Evolutionary conservation across 2,113 vertebrate genomes (phyloP).

Genomic region (Phasianus colchicus): DNA sequence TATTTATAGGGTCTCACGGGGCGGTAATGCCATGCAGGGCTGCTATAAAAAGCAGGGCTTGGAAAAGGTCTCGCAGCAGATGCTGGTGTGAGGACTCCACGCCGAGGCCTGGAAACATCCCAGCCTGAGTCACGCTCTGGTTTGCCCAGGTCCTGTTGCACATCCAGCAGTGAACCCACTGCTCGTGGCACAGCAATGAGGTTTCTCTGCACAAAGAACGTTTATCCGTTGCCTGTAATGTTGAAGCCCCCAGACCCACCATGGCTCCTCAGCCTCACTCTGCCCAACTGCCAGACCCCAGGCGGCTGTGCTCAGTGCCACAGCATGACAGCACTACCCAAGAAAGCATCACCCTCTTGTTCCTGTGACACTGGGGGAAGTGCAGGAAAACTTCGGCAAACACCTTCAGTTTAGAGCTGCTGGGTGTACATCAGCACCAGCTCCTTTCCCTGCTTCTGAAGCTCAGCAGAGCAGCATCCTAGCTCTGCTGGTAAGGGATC

Average conservation of each 20-base stretch:
- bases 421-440: fast-evolving
- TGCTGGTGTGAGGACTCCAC: neutral
- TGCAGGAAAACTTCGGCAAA: neutral
- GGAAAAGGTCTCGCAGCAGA: conserved; percentile 26
- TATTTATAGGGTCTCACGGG: conserved; percentile 40
- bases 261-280: neutral
- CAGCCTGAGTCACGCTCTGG: neutral
- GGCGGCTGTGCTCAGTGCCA: too few relatives aligned
- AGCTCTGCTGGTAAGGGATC: fast-evolving
- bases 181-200: neutral
- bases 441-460: neutral
- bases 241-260: neutral
- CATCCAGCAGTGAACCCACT: neutral
- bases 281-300: too few relatives aligned
- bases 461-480: fast-evolving
- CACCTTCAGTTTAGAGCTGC: fast-evolving
- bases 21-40: neutral
- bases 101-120: neutral
- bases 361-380: neutral
- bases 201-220: neutral
- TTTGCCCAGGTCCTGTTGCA: neutral
- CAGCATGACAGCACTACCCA: neutral
- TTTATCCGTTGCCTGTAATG: fast-evolving
- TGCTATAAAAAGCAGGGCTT: conserved; percentile 58
- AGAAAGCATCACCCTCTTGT: fast-evolving